Evolutionary conservation across 2,888 invertebrate genomes (phyloP), one percentile per base, ranked within the genome.

Genomic region (Pheosia gnoma): DNA sequence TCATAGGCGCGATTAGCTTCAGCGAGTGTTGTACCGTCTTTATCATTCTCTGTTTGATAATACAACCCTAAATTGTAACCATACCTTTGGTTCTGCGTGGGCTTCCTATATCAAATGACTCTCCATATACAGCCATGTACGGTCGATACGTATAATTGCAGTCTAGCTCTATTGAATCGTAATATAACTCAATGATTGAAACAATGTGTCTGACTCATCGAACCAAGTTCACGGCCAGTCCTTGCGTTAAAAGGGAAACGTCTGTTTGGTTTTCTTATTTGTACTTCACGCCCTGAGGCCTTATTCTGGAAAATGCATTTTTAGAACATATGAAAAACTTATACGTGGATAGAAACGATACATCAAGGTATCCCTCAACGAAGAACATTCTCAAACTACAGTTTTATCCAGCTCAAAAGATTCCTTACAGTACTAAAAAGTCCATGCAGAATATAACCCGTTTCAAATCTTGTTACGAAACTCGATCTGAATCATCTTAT

Each of bases 41-140:
- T 41, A 7, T 41, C 41, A 41, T 3, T 3, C 8, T 41, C 25
- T 25, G 25, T 25, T 25, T 0, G 25, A 25, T 25, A 25, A 1
- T 25, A 25, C 25, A 25, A 25, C 25, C 25, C 25, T 25, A 25
- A 25, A 25, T 55, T 63, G 68, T 67, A 63, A 60, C 58, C 47
- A 55, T 69, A 64, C 57, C 72, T 66, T 72, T 68, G 65, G 66
- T 52, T 52, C 60, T 54, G n/a, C 38, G 54, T 55, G 11, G 75
- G 75, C 75, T 75, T 75, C 75, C 68, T 75, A 74, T 66, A 75
- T 75, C 66, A 64, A 66, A 74, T 74, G 68, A 74, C 75, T 0
- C 2, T 57, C 45, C 57, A 25, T 45, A 36, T 45, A 57, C 36
- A 45, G 57, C 10, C 36, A 36, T 4, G 57, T 57, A 57, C 45